Evolutionary conservation across 2,797 vertebrate genomes (phyloP), one percentile per base, ranked within the genome.

Genomic region (Rhinophrynus dorsalis): DNA sequence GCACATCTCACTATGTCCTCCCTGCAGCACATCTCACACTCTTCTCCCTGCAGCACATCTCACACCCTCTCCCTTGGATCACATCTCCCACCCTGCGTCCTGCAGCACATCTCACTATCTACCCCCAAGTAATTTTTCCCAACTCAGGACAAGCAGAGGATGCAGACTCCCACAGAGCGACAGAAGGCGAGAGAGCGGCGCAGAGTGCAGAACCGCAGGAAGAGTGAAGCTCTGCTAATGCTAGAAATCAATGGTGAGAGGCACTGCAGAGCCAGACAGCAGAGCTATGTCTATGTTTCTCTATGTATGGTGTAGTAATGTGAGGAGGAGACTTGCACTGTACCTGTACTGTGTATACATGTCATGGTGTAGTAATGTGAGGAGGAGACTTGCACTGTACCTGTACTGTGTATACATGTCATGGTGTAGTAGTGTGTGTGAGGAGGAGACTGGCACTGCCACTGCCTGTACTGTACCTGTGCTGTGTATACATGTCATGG

Each of bases 221-320:
- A 54, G 17, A 74, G 77, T 12, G 76, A 80, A 10, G 77, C 83
- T 20, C 78, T 86, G 64, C 82, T 86, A 35, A 79, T 86, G 75
- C 67, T 86, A 15, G 83, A 85, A 58, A 81, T 86, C 56, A 84
- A 84, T 38, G 84, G 84, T 86, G 18, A 24, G 60, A 30, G 6
- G 10, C 4, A 9, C 5, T 9, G 5, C 8, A 21, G 45, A 8
- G 10, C 21, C 13, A 21, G 45, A n/a, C 37, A 13, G 37, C 4
- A 30, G 29, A 30, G 29, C 29, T 30, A 30, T n/a, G n/a, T n/a
- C n/a, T n/a, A n/a, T n/a, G n/a, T n/a, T n/a, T n/a, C n/a, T n/a
- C n/a, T n/a, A n/a, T n/a, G n/a, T n/a, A n/a, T n/a, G n/a, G n/a
- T n/a, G n/a, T n/a, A n/a, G n/a, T n/a, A n/a, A n/a, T n/a, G n/a